Conservation (phyloP, 2,888 invertebrate species). For the Xanthostigma xanthostigma region DNA sequence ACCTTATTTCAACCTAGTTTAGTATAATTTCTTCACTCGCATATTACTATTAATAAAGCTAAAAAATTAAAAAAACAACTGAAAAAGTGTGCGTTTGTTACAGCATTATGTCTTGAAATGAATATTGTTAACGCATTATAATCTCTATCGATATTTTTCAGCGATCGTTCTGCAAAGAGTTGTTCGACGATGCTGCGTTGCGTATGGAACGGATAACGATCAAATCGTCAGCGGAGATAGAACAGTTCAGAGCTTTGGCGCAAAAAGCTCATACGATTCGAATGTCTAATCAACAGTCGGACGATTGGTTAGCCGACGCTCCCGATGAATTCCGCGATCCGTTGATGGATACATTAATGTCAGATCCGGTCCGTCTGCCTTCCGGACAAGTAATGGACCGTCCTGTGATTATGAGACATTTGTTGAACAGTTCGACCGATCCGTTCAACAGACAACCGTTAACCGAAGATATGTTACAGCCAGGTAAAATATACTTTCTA, state of each 20-base stretch:
- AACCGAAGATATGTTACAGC: slow-evolving; percentile 82
- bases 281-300: slow-evolving; percentile 69
- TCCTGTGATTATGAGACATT: slow-evolving; percentile 80
- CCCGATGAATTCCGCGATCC: slow-evolving; percentile 96
- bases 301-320: slow-evolving; percentile 87
- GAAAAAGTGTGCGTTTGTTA: no score
- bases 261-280: slow-evolving; percentile 64
- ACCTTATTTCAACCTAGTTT: no score
- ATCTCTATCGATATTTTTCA: slow-evolving; percentile 26
- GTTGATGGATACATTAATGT: slow-evolving; percentile 94
- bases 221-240: slow-evolving; percentile 72
- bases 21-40: no score
- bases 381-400: slow-evolving; percentile 87
- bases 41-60: no score
- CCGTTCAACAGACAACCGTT: slow-evolving; percentile 95
- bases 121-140: no score
- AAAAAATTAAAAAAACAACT: no score
- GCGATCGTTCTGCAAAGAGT: slow-evolving; percentile 84
- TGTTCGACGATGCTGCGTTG: slow-evolving; percentile 81
- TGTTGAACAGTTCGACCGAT: slow-evolving; percentile 91
- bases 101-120: no score
- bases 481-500: slow-evolving; percentile 42
- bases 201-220: slow-evolving; percentile 70
- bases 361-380: slow-evolving; percentile 84
- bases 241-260: slow-evolving; percentile 66